These are phyloP conservation scores for Campoplex nolae DNA, from an alignment of 2,888 invertebrate genomes.

Conservation along the genomic window DNA sequence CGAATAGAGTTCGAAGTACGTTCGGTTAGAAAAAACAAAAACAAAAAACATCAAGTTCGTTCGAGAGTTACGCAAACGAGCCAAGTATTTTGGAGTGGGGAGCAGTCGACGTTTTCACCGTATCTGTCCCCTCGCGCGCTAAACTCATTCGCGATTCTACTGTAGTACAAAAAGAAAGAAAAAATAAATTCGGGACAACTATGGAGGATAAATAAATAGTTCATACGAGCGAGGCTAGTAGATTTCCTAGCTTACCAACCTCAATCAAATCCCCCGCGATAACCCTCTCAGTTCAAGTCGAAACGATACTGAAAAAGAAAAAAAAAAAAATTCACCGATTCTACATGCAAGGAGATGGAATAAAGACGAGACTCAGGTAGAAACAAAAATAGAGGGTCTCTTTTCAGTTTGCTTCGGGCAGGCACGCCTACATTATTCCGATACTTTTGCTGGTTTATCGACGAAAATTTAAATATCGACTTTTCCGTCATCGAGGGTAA, in stretches of 20 bases:
- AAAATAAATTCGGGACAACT: background rate
- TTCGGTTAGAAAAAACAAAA: background rate
- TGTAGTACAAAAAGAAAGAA: background rate
- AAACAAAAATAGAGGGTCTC: constrained; percentile 4
- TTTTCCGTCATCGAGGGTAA: constrained; percentile 65
- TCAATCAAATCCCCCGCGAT: background rate
- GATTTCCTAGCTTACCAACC: constrained; percentile 29
- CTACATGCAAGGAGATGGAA: background rate
- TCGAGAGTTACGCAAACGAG: background rate
- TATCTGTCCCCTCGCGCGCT: background rate
- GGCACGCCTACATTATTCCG: constrained; percentile 22
- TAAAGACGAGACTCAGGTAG: background rate
- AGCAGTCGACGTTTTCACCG: background rate
- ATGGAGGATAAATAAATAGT: background rate
- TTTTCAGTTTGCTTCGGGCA: background rate
- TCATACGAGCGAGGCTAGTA: background rate
- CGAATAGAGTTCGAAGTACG: background rate
- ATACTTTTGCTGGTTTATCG: constrained; percentile 38
- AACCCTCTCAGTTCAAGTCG: background rate
- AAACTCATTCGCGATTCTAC: background rate
- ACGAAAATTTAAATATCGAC: constrained; percentile 63
- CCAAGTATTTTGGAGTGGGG: background rate
- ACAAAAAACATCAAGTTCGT: background rate
- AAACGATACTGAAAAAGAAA: background rate
- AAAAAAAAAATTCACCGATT: background rate